These are phyloP conservation scores for Neogobius melanostomus DNA, from an alignment of 2,113 vertebrate genomes.

Conservation along the genomic window DNA sequence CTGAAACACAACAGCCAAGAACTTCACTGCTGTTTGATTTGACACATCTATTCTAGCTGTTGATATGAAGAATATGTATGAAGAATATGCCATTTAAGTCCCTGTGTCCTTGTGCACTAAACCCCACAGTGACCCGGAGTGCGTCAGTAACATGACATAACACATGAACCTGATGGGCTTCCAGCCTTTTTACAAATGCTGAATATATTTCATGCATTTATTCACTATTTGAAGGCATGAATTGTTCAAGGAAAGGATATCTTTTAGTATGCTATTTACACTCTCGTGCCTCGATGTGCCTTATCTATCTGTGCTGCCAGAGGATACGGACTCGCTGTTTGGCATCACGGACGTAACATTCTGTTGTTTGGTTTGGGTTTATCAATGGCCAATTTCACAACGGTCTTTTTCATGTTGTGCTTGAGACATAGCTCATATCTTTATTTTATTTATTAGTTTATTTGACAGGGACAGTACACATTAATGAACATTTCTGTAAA, in stretches of 20 bases:
- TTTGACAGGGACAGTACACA: too few relatives aligned
- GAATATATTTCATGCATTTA: constrained; percentile 44
- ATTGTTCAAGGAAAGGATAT: constrained; percentile 43
- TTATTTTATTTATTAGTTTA: too few relatives aligned
- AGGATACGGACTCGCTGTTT: constrained; percentile 48
- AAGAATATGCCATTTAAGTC: neutral
- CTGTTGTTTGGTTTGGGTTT: constrained; percentile 53
- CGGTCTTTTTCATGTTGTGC: constrained; percentile 43
- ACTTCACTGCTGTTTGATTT: neutral
- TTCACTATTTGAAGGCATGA: constrained; percentile 35
- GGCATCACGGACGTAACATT: constrained; percentile 34
- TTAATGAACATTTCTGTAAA: too few relatives aligned
- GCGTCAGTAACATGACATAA: neutral
- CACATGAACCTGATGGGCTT: neutral
- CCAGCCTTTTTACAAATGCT: too few relatives aligned
- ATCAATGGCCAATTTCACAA: constrained; percentile 68
- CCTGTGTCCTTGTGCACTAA: neutral
- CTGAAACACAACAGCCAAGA: constrained; percentile 44
- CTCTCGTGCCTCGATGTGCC: constrained; percentile 22
- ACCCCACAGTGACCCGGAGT: neutral
- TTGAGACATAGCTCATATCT: constrained; percentile 47
- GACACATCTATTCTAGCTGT: neutral
- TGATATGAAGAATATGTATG: neutral
- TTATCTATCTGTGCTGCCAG: constrained; percentile 58
- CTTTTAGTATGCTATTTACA: constrained; percentile 54